These are phyloP conservation scores for Acanthiza pusilla DNA, from an alignment of 2,797 vertebrate species.

Conservation along the genomic window DNA sequence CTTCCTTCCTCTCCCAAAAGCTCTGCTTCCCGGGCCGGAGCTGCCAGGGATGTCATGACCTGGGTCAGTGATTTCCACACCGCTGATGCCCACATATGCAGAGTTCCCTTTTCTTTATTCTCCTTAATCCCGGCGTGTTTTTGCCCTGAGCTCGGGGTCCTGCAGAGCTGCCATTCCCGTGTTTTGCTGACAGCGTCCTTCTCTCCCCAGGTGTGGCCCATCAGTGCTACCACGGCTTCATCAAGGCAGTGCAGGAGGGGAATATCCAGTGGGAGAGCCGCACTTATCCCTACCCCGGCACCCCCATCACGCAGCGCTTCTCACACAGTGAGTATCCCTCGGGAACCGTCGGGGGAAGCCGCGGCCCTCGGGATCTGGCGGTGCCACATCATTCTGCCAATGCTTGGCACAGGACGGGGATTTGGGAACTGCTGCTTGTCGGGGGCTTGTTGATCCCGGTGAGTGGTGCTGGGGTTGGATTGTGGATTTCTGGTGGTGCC, in stretches of 20 bases:
- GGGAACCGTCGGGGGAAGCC: neutral
- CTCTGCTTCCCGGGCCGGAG: neutral
- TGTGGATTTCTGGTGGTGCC: neutral
- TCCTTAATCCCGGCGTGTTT: accelerated
- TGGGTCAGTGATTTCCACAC: accelerated
- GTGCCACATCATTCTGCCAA: neutral
- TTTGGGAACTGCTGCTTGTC: accelerated
- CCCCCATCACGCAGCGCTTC: conserved; percentile 98
- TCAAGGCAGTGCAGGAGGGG: conserved; percentile 95
- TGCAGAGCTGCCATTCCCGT: neutral
- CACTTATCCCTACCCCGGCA: conserved; percentile 98
- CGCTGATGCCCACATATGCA: neutral
- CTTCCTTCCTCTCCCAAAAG: neutral
- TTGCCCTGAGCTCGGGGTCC: accelerated
- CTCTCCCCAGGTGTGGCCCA: conserved; percentile 87
- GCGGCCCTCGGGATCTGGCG: accelerated
- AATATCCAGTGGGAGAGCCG: conserved; percentile 99
- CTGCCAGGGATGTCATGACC: accelerated
- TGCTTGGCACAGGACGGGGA: accelerated
- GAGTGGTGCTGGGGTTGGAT: accelerated
- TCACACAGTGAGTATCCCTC: conserved; percentile 88
- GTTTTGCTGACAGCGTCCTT: neutral
- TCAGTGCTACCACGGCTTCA: conserved; percentile 97
- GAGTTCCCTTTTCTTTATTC: neutral
- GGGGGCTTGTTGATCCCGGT: neutral